phyloP scores from a whole-genome alignment of 92 coral and sea anemone genomes.

The Palythoa grandiflora region DNA sequence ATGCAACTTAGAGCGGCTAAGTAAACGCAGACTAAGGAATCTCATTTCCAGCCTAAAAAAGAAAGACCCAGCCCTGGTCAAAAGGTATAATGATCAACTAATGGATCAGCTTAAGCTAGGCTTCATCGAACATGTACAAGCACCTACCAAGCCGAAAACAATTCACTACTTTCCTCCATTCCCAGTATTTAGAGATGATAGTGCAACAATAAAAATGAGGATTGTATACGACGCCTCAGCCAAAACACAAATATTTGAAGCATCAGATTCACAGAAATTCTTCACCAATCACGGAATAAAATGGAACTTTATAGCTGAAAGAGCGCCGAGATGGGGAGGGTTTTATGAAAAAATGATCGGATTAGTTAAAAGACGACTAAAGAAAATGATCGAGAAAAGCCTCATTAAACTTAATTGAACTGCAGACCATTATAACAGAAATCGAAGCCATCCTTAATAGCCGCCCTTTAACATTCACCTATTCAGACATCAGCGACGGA shows the following conservation, averaged over 20 bases:
- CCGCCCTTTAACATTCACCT: neutral
- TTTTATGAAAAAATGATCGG: neutral
- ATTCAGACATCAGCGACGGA: neutral
- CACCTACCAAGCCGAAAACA: neutral
- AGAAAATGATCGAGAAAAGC: neutral
- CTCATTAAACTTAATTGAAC: neutral
- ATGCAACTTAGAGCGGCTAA: too few species aligned
- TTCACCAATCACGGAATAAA: neutral
- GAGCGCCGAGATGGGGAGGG: neutral
- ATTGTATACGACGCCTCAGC: too few species aligned
- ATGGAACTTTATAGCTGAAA: neutral
- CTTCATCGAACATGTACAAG: neutral
- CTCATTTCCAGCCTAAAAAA: too few species aligned
- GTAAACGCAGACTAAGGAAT: too few species aligned
- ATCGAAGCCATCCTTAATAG: neutral
- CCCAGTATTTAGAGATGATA: too few species aligned
- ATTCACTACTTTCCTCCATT: too few species aligned
- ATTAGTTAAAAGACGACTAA: neutral
- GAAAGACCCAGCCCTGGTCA: too few species aligned
- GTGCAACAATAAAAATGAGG: too few species aligned
- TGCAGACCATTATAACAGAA: neutral
- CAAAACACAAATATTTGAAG: too few species aligned
- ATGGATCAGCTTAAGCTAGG: conserved; percentile 60
- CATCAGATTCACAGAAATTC: neutral
- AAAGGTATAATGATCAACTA: neutral